Evolutionary conservation across 2,797 vertebrate species (phyloP).

Genomic region (Poecilia wingei): DNA sequence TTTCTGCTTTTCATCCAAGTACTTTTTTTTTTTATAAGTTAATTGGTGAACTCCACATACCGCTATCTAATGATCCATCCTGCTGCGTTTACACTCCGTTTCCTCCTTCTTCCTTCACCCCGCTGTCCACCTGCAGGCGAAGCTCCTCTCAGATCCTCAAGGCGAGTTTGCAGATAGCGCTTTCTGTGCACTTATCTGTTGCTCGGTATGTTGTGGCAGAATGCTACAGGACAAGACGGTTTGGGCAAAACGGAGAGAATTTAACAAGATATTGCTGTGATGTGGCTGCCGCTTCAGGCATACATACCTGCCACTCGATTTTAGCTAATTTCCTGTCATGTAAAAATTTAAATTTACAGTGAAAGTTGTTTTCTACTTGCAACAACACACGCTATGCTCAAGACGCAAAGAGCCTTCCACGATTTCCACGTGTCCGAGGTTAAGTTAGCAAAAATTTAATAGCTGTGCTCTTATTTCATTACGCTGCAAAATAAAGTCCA

Average conservation of each 20-base stretch:
- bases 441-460: background rate
- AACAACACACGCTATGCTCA: background rate
- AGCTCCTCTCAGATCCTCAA: conserved; percentile 34
- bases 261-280: background rate
- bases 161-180: conserved; percentile 11
- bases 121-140: conserved; percentile 14
- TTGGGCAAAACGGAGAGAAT: conserved; percentile 16
- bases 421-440: background rate
- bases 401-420: background rate
- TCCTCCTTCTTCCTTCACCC: conserved; percentile 7
- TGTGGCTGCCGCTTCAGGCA: background rate
- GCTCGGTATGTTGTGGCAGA: conserved; percentile 29
- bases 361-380: conserved; percentile 3
- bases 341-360: background rate
- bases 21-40: background rate
- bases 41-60: conserved; percentile 18
- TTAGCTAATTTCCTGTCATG: background rate
- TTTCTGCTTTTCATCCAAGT: background rate
- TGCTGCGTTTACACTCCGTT: conserved; percentile 18
- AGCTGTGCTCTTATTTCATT: background rate
- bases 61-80: conserved; percentile 19
- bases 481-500: background rate
- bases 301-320: conserved; percentile 5
- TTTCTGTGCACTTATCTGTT: conserved; percentile 33
- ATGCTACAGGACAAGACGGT: conserved; percentile 10